Conservation (phyloP, 2,113 vertebrate genomes). For the Nematolebias whitei region DNA sequence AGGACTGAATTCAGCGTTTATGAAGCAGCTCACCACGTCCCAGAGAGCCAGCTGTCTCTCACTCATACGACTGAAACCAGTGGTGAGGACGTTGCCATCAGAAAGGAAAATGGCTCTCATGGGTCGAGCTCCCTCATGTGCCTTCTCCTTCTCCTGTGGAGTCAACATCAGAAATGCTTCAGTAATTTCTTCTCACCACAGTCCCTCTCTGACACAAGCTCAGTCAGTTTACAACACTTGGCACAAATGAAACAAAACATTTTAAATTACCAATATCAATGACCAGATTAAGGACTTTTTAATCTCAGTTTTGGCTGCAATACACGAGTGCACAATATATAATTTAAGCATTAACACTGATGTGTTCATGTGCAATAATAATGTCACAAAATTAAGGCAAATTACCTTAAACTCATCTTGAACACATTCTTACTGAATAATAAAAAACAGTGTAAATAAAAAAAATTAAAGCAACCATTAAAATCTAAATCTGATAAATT, state of each 20-base stretch:
- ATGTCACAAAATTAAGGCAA: not conserved
- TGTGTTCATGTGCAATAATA: not conserved
- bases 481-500: too few species aligned
- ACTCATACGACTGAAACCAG: conserved; percentile 97
- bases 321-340: not conserved
- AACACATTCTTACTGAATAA: not conserved
- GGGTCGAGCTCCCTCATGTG: conserved; percentile 92
- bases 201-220: not conserved
- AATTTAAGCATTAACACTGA: not conserved
- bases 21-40: conserved; percentile 83
- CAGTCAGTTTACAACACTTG: not conserved
- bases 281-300: not conserved
- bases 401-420: not conserved
- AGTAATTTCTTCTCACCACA: not conserved
- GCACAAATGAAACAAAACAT: too few species aligned
- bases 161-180: not conserved
- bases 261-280: not conserved
- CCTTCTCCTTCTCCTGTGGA: conserved; percentile 93
- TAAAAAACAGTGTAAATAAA: too few species aligned
- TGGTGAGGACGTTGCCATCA: conserved; percentile 92
- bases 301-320: not conserved
- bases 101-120: conserved; percentile 95
- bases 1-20: not conserved
- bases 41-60: conserved; percentile 94
- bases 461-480: too few species aligned